Evolutionary conservation across 2,888 invertebrate species (phyloP), one percentile per base, ranked within the genome.

Genomic region (Tinea trinotella): DNA sequence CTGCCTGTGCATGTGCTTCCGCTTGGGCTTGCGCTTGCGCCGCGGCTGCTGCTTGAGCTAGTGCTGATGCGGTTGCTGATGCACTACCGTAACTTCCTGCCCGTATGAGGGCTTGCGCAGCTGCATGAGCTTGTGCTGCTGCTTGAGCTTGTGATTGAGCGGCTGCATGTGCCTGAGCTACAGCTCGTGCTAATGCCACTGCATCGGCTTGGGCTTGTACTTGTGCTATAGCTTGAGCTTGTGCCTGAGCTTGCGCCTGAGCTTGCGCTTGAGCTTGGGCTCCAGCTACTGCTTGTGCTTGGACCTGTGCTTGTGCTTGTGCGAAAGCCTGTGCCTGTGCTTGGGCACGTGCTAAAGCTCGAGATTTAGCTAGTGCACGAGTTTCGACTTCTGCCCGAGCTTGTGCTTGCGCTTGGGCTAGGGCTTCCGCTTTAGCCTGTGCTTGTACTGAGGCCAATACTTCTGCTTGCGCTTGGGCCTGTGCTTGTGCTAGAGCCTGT

Each of bases 251-350:
- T 12, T 40, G 40, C n/a, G 40, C 40, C 13, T 40, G 40, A 4
- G 40, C 40, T 40, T 40, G 13, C 13, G 17, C 40, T 7, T 40
- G 13, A 40, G 40, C 40, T 12, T 13, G 40, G 13, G 40, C 40
- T 1, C 15, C 12, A 3, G 40, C 40, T 7, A 15, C 6, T n/a
- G 40, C 40, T 13, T 15, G 40, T 40, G 40, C 40, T 34, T 53
- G 53, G 15, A 36, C 53, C 10, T 34, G 36, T n/a, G 53, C 53
- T 9, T n/a, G 18, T 18, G 53, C 53, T 34, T 34, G 22, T 15
- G 53, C 53, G 1, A 6, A 12, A 15, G 54, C 53, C 34, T 30
- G 34, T 10, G 53, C 53, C 7, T 53, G 53, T 10, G 53, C 52
- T 24, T 12, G 17, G n/a, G 52, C 52, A 6, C 7, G 12, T n/a